Percentiles rank a stretch among this genome's conserved stretches.
Conservation (phyloP, 2,113 vertebrate species). For the Plestiodon gilberti region DNA sequence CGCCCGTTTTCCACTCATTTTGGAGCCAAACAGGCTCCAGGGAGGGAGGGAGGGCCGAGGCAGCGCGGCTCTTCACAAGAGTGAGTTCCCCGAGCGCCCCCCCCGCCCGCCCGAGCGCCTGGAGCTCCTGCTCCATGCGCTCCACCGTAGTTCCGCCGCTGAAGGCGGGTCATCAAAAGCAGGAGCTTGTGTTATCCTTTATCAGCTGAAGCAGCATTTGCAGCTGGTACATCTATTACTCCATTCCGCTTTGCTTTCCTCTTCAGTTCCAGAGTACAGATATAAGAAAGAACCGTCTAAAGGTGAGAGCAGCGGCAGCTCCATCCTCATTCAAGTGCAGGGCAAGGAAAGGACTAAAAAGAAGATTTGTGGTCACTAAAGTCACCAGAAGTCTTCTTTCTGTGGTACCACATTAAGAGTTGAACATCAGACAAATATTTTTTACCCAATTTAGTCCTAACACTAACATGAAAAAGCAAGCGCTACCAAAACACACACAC, state of each 20-base stretch:
- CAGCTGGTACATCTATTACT: neutral
- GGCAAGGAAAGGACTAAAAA: neutral
- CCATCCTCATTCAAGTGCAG: too few species aligned
- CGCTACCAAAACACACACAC: too few species aligned
- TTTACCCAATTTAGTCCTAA: neutral
- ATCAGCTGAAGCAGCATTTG: neutral
- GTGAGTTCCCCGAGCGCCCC: too few species aligned
- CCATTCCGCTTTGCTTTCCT: neutral
- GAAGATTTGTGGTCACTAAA: neutral
- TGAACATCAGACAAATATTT: neutral
- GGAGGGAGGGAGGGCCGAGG: too few species aligned
- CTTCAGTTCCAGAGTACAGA: neutral
- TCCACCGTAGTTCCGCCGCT: too few species aligned
- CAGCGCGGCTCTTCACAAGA: too few species aligned
- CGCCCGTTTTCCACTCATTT: too few species aligned
- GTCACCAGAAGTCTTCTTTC: neutral
- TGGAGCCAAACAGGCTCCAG: too few species aligned
- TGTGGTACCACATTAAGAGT: neutral
- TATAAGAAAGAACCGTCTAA: neutral
- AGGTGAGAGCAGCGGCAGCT: too few species aligned
- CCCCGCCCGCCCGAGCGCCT: too few species aligned
- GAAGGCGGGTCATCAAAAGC: neutral
- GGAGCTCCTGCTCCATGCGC: too few species aligned
- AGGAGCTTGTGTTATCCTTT: neutral
- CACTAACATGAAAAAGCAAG: neutral